Conservation (phyloP, 1,140 invertebrate species). For the Trichonephila clavata region DNA sequence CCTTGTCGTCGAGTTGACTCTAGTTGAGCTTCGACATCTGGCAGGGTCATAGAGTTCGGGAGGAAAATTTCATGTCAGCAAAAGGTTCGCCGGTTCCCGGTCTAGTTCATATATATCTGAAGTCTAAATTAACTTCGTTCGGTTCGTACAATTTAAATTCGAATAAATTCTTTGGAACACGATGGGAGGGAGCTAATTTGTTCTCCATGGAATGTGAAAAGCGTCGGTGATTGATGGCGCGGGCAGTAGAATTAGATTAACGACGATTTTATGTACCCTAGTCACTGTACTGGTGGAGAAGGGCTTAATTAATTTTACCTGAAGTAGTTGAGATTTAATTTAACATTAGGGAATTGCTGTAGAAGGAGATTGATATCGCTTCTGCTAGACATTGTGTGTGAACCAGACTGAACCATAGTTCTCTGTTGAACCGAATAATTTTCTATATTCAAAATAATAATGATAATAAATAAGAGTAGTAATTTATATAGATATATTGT, state of each 20-base stretch:
- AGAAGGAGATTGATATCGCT: neutral
- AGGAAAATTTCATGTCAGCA: neutral
- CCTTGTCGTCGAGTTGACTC: neutral
- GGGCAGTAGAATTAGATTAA: slow-evolving; percentile 20
- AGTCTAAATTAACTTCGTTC: slow-evolving; percentile 20
- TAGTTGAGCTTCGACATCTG: neutral
- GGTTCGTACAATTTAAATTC: neutral
- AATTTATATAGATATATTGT: no score
- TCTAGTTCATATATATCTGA: neutral
- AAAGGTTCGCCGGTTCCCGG: neutral
- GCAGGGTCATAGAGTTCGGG: neutral
- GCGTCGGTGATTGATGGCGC: neutral
- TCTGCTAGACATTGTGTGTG: neutral
- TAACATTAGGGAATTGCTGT: neutral
- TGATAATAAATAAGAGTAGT: no score
- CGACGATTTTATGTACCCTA: slow-evolving; percentile 23
- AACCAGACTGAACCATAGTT: no score
- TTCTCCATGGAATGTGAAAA: slow-evolving; percentile 18
- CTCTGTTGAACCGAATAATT: no score
- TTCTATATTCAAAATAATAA: no score
- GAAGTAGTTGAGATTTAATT: slow-evolving; percentile 5
- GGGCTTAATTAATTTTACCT: slow-evolving; percentile 19
- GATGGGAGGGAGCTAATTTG: neutral
- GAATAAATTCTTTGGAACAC: slow-evolving; percentile 18
- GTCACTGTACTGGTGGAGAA: neutral